Base-by-base conservation (phyloP, 2,888 invertebrate species). In the Eutolmus rufibarbis region DNA sequence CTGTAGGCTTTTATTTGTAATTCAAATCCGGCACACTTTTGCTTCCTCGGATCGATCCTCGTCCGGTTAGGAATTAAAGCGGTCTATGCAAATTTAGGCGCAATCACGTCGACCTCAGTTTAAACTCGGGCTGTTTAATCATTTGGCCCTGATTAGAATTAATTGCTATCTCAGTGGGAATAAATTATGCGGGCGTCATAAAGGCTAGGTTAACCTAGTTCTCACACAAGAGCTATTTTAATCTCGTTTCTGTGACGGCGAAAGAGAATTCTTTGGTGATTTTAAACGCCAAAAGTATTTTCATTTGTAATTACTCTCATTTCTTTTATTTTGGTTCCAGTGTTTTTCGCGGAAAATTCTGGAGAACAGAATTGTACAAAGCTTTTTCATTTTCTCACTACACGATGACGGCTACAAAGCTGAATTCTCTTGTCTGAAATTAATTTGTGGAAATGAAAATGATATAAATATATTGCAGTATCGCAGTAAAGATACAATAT, bases 181-280 rank as follows among this genome's bases (percentile, higher is more conserved):
- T 79, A 51, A 79, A 79, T 79, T 79, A 79, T 79, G 79, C 79
- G 79, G 79, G 79, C 43, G 51, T 79, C 79, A 79, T 79, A 79
- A 79, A 79, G 79, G 31, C 46, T 28, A n/a, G 31, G 51, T 79
- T 79, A 79, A 79, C 51, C 79, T 51, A 79, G 31, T 79, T 79
- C 31, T 79, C 28, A 78, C 51, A 79, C 31, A 28, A 28, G 51
- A 5, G 51, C 23, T 46, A 14, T 40, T 51, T 23, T 79, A 19
- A 76, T 66, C 23, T 28, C 19, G 66, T 12, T 28, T 28, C 4
- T 12, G 9, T 19, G 66, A 66, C 9, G 28, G 66, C 14, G 12
- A 66, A 66, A 66, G 66, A 28, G 66, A 23, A 23, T 66, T 66
- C 66, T 66, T 66, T 66, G 14, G 23, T 28, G 66, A 66, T 66